Conservation (phyloP, 2,888 invertebrate genomes). For the Perizoma flavofasciatum region DNA sequence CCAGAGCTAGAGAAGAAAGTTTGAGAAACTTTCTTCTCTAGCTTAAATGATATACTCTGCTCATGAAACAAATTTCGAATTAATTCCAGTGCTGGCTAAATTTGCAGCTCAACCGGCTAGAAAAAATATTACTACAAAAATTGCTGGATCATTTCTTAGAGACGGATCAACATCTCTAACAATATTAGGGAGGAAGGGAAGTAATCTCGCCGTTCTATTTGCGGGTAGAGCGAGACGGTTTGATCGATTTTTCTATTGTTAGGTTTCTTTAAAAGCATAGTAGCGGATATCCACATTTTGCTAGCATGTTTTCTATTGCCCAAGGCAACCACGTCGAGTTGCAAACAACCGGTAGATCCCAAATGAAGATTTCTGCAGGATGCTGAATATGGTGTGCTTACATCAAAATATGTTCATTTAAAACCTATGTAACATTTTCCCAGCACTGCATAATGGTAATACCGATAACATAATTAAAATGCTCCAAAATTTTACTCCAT, state of each 20-base stretch:
- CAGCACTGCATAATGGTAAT: not conserved
- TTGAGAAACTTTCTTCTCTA: too few species aligned
- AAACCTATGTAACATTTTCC: not conserved
- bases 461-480: too few species aligned
- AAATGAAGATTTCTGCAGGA: too few species aligned
- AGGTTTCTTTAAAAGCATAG: constrained; percentile 27
- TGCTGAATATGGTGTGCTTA: too few species aligned
- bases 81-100: too few species aligned
- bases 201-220: constrained; percentile 40
- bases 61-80: too few species aligned
- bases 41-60: too few species aligned
- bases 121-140: too few species aligned
- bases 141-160: too few species aligned
- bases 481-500: not conserved
- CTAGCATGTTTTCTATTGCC: constrained; percentile 23
- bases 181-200: constrained; percentile 33
- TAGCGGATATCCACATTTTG: constrained; percentile 23
- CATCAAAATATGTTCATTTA: too few species aligned
- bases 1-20: too few species aligned
- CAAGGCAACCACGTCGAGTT: constrained; percentile 1
- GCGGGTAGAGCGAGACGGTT: constrained; percentile 29
- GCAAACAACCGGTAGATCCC: not conserved
- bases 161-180: constrained; percentile 11
- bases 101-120: too few species aligned
- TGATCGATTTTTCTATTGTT: constrained; percentile 40